Evolutionary conservation across 2,113 vertebrate genomes (phyloP).

Genomic region (Tenebrosternarchus preto): DNA sequence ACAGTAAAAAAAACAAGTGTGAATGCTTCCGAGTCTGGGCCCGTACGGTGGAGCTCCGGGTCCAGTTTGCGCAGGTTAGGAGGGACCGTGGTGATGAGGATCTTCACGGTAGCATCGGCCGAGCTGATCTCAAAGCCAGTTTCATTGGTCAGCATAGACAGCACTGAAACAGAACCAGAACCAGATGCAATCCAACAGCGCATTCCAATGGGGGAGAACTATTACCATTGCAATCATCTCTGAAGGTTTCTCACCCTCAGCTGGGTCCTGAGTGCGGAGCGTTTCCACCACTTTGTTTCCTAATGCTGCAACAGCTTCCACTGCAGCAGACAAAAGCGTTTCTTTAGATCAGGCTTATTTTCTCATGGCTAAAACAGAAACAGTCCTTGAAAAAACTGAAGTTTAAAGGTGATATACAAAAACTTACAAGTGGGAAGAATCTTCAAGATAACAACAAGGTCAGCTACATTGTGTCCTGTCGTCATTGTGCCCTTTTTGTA

Average conservation of each 20-base stretch:
- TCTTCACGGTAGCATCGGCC: constrained; percentile 91
- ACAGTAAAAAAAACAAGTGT: neutral
- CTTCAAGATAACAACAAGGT: constrained; percentile 96
- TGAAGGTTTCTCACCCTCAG: constrained; percentile 79
- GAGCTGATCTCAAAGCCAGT: constrained; percentile 97
- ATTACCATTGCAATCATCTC: neutral
- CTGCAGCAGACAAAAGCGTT: constrained; percentile 61
- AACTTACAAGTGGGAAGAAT: constrained; percentile 93
- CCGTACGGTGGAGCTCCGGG: constrained; percentile 88
- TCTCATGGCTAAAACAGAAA: neutral
- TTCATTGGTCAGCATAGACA: constrained; percentile 96
- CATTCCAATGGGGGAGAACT: neutral
- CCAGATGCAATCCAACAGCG: neutral
- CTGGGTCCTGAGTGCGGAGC: constrained; percentile 86
- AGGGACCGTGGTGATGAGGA: constrained; percentile 95
- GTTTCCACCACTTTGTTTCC: constrained; percentile 97
- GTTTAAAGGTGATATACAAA: neutral
- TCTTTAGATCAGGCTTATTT: neutral
- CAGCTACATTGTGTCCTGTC: constrained; percentile 92
- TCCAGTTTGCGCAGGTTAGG: constrained; percentile 97
- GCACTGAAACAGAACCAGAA: constrained; percentile 72
- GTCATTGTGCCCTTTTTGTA: constrained; percentile 99
- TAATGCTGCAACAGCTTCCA: constrained; percentile 94
- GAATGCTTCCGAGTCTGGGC: neutral
- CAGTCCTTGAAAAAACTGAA: too few species aligned